Base-by-base conservation (phyloP, 1,140 invertebrate genomes). In the Mycetomoellerius zeteki region DNA sequence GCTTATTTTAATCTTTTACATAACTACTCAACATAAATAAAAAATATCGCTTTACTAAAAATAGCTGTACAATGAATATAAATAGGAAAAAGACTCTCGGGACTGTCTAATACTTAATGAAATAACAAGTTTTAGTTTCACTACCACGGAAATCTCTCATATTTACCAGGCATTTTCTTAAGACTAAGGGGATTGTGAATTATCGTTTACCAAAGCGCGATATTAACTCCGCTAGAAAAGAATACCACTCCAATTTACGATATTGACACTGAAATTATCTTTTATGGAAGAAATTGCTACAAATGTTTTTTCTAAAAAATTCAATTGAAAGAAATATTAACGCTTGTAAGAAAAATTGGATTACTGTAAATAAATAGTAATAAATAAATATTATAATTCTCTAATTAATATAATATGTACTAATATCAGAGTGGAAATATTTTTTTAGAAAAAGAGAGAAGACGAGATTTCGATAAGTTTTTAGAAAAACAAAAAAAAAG, bases 241-340 rank as follows among this genome's bases (percentile, higher is more conserved):
- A 47, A 24, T 47, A 69, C 14, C 6, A 24, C 6, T 69, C 65
- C 21, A 69, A 69, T 69, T 50, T 69, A 69, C 21, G 3, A 69
- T 50, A 50, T 69, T 50, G 21, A 69, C 37, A 50, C 6, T 69
- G 21, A n/a, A 69, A 69, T 47, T 69, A 50, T 33, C 65, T 47
- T 43, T 14, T 24, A 50, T 27, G n/a, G 30, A 69, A 50, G 21
- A 69, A 24, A 69, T 69, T 69, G n/a, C 19, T 33, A 33, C 64
- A 37, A 65, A 65, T 10, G 30, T 43, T 43, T 43, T 43, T 43
- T 67, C 30, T 37, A 1, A 37, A 65, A 37, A 43, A 14, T 43
- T 67, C n/a, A 37, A 67, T 1, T 21, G 1, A 67, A 65, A 64
- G 16, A 30, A 33, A 43, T 67, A 37, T 67, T 65, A 65, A 37